Percentiles rank a stretch among this genome's conserved stretches.
Evolutionary conservation across 2,797 vertebrate species (phyloP).

Genomic region (Arctocebus calabarensis): DNA sequence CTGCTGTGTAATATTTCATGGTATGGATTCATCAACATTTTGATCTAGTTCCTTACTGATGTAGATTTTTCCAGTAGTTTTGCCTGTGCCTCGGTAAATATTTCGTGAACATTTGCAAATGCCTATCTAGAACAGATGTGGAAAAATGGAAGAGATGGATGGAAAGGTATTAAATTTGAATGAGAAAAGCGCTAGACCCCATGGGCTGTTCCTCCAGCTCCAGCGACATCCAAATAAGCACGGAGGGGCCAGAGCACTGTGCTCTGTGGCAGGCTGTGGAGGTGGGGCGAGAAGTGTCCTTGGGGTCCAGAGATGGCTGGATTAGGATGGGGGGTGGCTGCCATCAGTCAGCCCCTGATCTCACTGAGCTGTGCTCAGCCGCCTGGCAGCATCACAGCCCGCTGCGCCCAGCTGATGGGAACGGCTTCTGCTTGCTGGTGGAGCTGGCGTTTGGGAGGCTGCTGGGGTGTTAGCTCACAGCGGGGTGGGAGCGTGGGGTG

Average conservation of each 20-base stretch:
- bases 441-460: neutral
- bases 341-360: neutral
- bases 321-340: neutral
- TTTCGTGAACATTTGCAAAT: neutral
- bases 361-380: neutral
- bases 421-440: slow-evolving; percentile 22
- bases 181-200: neutral
- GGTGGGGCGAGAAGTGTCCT: neutral
- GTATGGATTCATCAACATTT: neutral
- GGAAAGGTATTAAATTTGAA: neutral
- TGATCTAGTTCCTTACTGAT: neutral
- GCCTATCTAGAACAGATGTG: neutral
- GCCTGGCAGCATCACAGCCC: slow-evolving; percentile 11
- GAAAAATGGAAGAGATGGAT: neutral
- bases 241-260: neutral
- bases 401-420: neutral
- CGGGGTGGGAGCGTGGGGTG: slow-evolving; percentile 48
- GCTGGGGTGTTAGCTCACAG: slow-evolving; percentile 58
- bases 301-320: neutral
- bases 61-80: neutral
- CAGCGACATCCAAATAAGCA: neutral
- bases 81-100: neutral
- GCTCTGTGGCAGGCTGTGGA: neutral
- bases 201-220: neutral
- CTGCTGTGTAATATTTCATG: neutral